Evolutionary conservation across 2,888 invertebrate species (phyloP).

Genomic region (Nowickia ferox): DNA sequence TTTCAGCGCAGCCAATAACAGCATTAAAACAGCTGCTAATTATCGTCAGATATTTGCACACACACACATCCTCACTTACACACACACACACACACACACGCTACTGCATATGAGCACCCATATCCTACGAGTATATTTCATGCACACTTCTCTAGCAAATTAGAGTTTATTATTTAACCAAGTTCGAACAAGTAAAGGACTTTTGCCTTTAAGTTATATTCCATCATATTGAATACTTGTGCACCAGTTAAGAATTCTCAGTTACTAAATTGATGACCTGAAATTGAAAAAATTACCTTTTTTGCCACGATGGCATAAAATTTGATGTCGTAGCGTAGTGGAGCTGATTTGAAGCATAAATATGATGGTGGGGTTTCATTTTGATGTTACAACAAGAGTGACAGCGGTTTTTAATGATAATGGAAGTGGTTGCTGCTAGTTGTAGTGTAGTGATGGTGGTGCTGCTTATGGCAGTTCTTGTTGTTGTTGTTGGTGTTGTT

Average conservation of each 20-base stretch:
- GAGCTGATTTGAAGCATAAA: conserved; percentile 22
- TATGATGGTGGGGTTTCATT: conserved; percentile 14
- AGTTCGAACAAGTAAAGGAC: conserved; percentile 46
- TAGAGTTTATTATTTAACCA: conserved; percentile 42
- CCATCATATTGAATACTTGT: conserved; percentile 33
- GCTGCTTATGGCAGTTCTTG: not conserved
- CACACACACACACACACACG: not conserved
- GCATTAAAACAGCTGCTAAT: conserved; percentile 7
- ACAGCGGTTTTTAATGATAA: conserved; percentile 62
- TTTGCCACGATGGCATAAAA: conserved; percentile 30
- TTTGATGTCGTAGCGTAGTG: not conserved
- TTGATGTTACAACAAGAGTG: conserved; percentile 43
- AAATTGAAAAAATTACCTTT: conserved; percentile 40
- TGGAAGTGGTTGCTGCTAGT: conserved; percentile 28
- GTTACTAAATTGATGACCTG: conserved; percentile 24
- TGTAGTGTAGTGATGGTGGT: conserved; percentile 4
- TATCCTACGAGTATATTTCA: conserved; percentile 16
- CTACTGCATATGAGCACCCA: not conserved
- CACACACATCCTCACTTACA: not conserved
- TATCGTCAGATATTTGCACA: not conserved
- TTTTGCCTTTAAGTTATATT: conserved; percentile 56
- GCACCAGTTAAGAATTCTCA: conserved; percentile 9
- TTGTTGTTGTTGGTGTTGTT: not conserved
- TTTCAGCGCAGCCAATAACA: conserved; percentile 4
- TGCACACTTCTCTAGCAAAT: not conserved